phyloP scores from a whole-genome alignment of 35 echinoderm and acorn worm genomes.

The Amphiura filiformis region DNA sequence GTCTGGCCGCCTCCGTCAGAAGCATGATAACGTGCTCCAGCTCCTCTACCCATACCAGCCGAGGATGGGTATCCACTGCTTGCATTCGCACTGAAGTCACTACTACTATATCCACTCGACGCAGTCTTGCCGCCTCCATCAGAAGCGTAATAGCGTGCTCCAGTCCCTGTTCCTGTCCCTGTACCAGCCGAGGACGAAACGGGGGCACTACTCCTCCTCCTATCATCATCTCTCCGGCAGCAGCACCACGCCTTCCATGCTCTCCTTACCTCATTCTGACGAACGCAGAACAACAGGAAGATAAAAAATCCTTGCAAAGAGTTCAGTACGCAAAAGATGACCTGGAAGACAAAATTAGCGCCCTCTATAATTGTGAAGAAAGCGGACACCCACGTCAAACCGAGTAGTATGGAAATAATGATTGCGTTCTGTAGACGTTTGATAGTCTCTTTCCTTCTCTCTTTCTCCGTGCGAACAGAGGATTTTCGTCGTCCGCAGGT shows the following conservation, averaged over 20 bases:
- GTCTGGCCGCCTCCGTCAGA: too few species aligned
- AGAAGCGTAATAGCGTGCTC: background rate
- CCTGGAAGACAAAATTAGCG: slow-evolving; percentile 30
- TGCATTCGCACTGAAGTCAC: too few species aligned
- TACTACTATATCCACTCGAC: too few species aligned
- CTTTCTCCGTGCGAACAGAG: background rate
- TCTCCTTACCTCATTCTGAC: slow-evolving; percentile 60
- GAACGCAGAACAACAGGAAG: slow-evolving; percentile 62
- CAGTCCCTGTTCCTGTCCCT: background rate
- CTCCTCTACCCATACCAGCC: too few species aligned
- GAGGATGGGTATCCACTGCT: too few species aligned
- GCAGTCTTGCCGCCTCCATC: too few species aligned
- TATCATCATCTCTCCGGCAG: background rate
- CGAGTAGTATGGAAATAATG: slow-evolving; percentile 55
- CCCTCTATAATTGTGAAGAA: slow-evolving; percentile 44
- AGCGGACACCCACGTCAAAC: slow-evolving; percentile 66
- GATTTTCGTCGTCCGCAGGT: slow-evolving; percentile 9
- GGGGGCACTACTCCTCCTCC: background rate
- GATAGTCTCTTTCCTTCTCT: slow-evolving; percentile 16
- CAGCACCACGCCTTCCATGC: slow-evolving; percentile 25
- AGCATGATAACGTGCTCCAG: too few species aligned
- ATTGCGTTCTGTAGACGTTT: slow-evolving; percentile 41
- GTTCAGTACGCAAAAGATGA: slow-evolving; percentile 56
- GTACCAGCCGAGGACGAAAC: background rate
- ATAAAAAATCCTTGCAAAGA: slow-evolving; percentile 81